Evolutionary conservation across 1,140 invertebrate genomes (phyloP), one percentile per base, ranked within the genome.

Genomic region (Caerostris extrusa): DNA sequence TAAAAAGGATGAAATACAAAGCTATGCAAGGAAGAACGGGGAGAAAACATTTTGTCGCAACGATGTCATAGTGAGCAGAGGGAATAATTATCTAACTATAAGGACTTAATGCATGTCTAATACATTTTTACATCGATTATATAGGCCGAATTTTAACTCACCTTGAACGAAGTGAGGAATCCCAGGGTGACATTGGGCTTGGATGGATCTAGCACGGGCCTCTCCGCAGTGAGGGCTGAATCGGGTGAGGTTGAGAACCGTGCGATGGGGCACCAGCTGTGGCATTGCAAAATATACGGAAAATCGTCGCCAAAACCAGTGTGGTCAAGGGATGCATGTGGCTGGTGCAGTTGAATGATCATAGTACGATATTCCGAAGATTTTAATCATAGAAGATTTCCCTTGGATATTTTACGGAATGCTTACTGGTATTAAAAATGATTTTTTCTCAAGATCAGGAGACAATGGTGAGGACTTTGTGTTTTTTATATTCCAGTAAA

Each of bases 91-190:
- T 85, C n/a, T n/a, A n/a, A n/a, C n/a, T n/a, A n/a, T n/a, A n/a
- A n/a, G n/a, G 7, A 8, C 1, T 57, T 14, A 85, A 56, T 3
- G n/a, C 85, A 61, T 61, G 8, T 8, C 8, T 64, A 64, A 10
- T 67, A 12, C 4, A 10, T 12, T 67, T 67, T n/a, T 12, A 14
- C 12, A 3, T 67, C n/a, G 3, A 5, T 14, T 3, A 3, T 67
- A 67, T 4, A 10, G 0, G 4, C n/a, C 12, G n/a, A 4, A 82
- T 6, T 82, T 12, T 5, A 7, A 10, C 19, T 85, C 53, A 87
- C 91, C 94, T 97, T 97, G 53, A 97, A 97, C 17, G 97, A 96
- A 12, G 81, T 89, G 12, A 97, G 95, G 95, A 97, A 97, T 50
- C 95, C 95, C 69, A 95, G 94, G 14, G 93, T 95, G 10, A 95